Base-by-base conservation (phyloP, 1,140 invertebrate genomes). In the Pygmarrhopalites habei region DNA sequence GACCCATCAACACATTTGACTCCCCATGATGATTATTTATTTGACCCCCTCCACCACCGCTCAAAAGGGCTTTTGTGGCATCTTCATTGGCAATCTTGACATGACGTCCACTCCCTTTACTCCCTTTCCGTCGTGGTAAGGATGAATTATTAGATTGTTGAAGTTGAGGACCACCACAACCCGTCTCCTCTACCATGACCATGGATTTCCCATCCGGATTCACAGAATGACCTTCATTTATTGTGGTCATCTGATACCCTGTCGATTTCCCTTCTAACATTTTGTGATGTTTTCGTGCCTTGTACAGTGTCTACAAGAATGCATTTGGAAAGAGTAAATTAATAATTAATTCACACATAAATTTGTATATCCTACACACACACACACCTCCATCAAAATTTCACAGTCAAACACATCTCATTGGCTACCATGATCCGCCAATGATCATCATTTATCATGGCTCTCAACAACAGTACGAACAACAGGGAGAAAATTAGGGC, bases 291-390 rank as follows among this genome's bases (percentile, higher is more conserved):
- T 58, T 49, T 14, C 56, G 58, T 7, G 67, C 67, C n/a, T 65
- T 65, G 44, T 68, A 68, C 4, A 68, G 49, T 2, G 67, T 68
- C 67, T 68, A 44, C 1, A 57, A 49, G 58, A 41, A 47, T 35
- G 15, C 32, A 35, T 35, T n/a, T n/a, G n/a, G n/a, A n/a, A n/a
- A n/a, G n/a, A n/a, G n/a, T n/a, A n/a, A n/a, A n/a, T n/a, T n/a
- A n/a, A n/a, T n/a, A n/a, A n/a, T n/a, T n/a, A n/a, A n/a, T n/a
- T n/a, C n/a, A n/a, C n/a, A n/a, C n/a, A n/a, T n/a, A n/a, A n/a
- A n/a, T n/a, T n/a, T n/a, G n/a, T n/a, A n/a, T n/a, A n/a, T n/a
- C n/a, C n/a, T n/a, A n/a, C n/a, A n/a, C n/a, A n/a, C n/a, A n/a
- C n/a, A n/a, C n/a, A n/a, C n/a, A n/a, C n/a, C n/a, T n/a, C n/a